Percentiles rank a stretch among this genome's conserved stretches.
These are phyloP conservation scores for Apostichopus parvimensis DNA, from an alignment of 35 echinoderm and acorn worm genomes.

Conservation along the genomic window DNA sequence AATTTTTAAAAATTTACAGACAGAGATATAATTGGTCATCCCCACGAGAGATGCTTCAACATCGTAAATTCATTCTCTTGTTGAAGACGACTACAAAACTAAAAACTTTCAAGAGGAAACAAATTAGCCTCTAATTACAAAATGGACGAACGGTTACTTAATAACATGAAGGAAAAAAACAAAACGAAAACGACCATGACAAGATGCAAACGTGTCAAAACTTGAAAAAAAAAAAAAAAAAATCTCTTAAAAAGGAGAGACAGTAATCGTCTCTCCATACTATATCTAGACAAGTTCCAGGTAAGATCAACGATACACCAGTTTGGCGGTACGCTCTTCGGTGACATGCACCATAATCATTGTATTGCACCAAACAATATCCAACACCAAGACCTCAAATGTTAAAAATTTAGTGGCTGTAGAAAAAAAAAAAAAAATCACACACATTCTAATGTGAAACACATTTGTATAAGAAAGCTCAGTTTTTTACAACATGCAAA, in stretches of 20 bases:
- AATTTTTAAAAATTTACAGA: no score
- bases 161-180: background rate
- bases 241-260: background rate
- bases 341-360: background rate
- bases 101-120: background rate
- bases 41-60: no score
- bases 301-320: no score
- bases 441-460: slow-evolving; percentile 43
- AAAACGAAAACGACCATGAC: background rate
- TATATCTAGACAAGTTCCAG: no score
- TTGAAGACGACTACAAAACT: background rate
- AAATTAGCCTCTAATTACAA: slow-evolving; percentile 22
- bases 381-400: background rate
- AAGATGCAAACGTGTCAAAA: background rate
- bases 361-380: slow-evolving; percentile 9
- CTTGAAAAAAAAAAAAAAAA: slow-evolving; percentile 3
- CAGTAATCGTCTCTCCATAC: no score
- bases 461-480: slow-evolving; percentile 50
- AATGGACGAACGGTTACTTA: background rate
- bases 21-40: no score
- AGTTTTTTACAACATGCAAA: slow-evolving; percentile 34
- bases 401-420: background rate
- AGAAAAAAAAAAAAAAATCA: slow-evolving; percentile 6
- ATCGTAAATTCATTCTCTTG: no score
- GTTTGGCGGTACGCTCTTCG: no score